Percentiles rank a stretch among this genome's conserved stretches.
These are phyloP conservation scores for Pedetes capensis DNA, from an alignment of 2,113 vertebrate species.

Conservation along the genomic window DNA sequence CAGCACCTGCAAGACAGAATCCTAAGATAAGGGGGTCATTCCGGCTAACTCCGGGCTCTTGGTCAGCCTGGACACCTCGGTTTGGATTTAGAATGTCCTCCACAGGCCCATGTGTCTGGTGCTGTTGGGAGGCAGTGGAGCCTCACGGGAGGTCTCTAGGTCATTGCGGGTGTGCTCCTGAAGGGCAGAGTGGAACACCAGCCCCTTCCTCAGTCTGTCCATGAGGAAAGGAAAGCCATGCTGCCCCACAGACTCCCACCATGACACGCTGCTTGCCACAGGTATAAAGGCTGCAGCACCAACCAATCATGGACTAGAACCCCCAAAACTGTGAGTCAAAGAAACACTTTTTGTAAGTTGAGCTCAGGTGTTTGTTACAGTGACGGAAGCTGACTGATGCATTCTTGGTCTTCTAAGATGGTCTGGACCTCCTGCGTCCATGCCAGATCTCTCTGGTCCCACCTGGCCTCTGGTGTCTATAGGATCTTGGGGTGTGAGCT, in stretches of 20 bases:
- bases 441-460: background rate
- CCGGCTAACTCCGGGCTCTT: too few species aligned
- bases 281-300: background rate
- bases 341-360: background rate
- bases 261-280: background rate
- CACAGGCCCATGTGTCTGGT: background rate
- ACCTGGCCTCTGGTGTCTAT: background rate
- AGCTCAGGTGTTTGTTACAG: background rate
- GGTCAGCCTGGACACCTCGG: too few species aligned
- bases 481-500: background rate
- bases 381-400: background rate
- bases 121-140: background rate
- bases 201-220: background rate
- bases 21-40: too few species aligned
- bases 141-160: background rate
- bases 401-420: background rate
- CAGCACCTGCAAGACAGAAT: too few species aligned
- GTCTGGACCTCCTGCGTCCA: too few species aligned
- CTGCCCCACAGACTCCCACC: too few species aligned
- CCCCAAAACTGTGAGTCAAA: too few species aligned
- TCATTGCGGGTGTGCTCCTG: background rate
- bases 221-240: background rate
- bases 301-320: background rate
- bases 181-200: background rate
- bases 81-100: background rate